Percentiles rank a stretch among this genome's conserved stretches.
Conservation (phyloP, 2,113 vertebrate species). For the Sialia sialis region DNA sequence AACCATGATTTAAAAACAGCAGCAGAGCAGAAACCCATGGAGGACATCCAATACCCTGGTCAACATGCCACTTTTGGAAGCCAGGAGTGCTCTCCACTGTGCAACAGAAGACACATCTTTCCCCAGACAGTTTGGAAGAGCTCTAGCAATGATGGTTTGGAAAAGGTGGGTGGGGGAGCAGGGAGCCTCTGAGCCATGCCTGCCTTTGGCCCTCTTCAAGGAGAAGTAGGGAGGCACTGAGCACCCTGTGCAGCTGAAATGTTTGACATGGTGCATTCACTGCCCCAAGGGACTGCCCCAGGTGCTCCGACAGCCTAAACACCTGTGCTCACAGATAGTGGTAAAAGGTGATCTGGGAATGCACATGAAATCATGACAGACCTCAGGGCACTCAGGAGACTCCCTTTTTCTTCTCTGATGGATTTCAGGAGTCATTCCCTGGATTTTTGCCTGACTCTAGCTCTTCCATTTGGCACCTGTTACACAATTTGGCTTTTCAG, state of each 20-base stretch:
- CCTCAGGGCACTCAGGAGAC: neutral
- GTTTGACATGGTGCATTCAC: neutral
- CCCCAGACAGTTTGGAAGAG: neutral
- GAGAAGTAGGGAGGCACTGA: neutral
- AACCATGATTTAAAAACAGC: neutral
- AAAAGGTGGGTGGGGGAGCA: neutral
- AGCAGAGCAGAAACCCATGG: neutral
- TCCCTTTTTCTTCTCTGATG: neutral
- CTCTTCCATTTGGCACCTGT: fast-evolving
- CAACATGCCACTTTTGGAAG: neutral
- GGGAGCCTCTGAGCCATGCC: neutral
- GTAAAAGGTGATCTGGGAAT: neutral
- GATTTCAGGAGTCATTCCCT: neutral
- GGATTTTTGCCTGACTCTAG: neutral
- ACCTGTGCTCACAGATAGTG: neutral
- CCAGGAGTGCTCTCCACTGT: neutral
- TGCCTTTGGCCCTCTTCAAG: neutral
- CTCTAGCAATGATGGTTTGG: neutral
- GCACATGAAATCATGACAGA: neutral
- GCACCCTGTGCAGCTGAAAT: neutral
- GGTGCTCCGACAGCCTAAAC: neutral
- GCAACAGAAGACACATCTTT: neutral
- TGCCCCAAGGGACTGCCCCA: neutral
- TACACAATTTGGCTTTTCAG: neutral
- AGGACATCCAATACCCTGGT: neutral